phyloP scores from a whole-genome alignment of 2,888 invertebrate genomes.

The Xestia c-nigrum region DNA sequence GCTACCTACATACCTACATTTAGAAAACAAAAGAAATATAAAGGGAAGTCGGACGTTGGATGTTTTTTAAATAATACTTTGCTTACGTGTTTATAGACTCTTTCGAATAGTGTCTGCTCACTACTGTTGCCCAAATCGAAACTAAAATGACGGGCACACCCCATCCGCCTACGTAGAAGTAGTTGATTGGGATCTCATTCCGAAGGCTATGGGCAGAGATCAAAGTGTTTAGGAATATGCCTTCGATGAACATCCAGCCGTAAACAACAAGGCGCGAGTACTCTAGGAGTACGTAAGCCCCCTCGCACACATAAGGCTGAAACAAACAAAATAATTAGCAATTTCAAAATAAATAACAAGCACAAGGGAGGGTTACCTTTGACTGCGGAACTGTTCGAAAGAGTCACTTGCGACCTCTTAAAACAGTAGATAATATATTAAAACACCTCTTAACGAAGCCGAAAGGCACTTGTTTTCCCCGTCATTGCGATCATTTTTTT shows the following conservation, averaged over 20 bases:
- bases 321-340: slow-evolving; percentile 51
- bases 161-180: slow-evolving; percentile 94
- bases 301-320: slow-evolving; percentile 95
- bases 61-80: background rate
- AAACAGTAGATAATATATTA: no score
- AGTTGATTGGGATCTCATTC: slow-evolving; percentile 88
- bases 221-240: slow-evolving; percentile 96
- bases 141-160: slow-evolving; percentile 93
- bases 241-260: slow-evolving; percentile 99
- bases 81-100: slow-evolving; percentile 56
- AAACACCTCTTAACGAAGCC: no score
- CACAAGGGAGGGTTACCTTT: no score
- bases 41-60: background rate
- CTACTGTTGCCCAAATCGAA: slow-evolving; percentile 92
- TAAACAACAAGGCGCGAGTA: slow-evolving; percentile 97
- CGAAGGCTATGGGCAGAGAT: slow-evolving; percentile 94
- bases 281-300: slow-evolving; percentile 95
- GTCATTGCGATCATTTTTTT: no score
- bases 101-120: slow-evolving; percentile 79
- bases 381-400: no score
- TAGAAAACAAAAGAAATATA: background rate
- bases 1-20: background rate
- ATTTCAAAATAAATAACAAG: no score
- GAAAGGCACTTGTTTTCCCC: no score
- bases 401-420: no score